A percentile compares a stretch with the other conserved stretches of the same genome.
phyloP scores from a whole-genome alignment of 2,888 invertebrate genomes.

The Dorcus parallelipipedus region DNA sequence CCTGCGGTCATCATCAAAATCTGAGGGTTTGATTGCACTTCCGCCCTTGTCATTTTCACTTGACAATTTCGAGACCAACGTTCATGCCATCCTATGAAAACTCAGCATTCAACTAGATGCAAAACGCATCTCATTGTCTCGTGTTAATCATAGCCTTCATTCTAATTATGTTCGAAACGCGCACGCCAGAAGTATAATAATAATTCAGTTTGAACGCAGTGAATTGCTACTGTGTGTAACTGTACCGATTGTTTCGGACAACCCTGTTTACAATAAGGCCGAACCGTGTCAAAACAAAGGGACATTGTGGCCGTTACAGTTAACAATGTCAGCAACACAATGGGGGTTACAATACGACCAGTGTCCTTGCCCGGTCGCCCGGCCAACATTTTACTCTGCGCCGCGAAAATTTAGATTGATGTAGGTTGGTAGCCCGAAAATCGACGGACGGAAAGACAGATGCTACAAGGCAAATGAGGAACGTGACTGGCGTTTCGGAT shows the following conservation, averaged over 20 bases:
- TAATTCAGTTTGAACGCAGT: slow-evolving; percentile 25
- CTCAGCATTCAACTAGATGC: too few species aligned
- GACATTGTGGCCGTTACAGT: slow-evolving; percentile 45
- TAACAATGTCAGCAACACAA: slow-evolving; percentile 40
- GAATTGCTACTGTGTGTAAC: slow-evolving; percentile 34
- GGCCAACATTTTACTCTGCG: slow-evolving; percentile 23
- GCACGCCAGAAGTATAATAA: slow-evolving; percentile 11
- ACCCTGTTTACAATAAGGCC: slow-evolving; percentile 43
- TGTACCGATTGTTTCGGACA: slow-evolving; percentile 36
- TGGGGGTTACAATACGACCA: slow-evolving; percentile 36
- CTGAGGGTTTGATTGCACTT: slow-evolving; percentile 12
- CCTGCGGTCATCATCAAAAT: slow-evolving; percentile 21
- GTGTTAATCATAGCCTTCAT: too few species aligned
- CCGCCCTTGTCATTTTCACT: slow-evolving; percentile 20
- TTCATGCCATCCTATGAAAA: too few species aligned
- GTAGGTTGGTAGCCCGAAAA: slow-evolving; percentile 19
- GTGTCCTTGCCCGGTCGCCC: slow-evolving; percentile 37
- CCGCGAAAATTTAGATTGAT: slow-evolving; percentile 29
- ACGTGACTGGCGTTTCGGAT: slow-evolving; percentile 13
- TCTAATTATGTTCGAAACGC: too few species aligned
- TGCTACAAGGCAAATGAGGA: slow-evolving; percentile 13
- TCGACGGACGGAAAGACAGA: slow-evolving; percentile 13
- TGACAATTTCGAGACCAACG: slow-evolving; percentile 11
- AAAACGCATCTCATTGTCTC: too few species aligned
- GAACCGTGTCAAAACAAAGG: slow-evolving; percentile 42